phyloP scores from a whole-genome alignment of 2,797 vertebrate species.

The Eutrigla gurnardus region DNA sequence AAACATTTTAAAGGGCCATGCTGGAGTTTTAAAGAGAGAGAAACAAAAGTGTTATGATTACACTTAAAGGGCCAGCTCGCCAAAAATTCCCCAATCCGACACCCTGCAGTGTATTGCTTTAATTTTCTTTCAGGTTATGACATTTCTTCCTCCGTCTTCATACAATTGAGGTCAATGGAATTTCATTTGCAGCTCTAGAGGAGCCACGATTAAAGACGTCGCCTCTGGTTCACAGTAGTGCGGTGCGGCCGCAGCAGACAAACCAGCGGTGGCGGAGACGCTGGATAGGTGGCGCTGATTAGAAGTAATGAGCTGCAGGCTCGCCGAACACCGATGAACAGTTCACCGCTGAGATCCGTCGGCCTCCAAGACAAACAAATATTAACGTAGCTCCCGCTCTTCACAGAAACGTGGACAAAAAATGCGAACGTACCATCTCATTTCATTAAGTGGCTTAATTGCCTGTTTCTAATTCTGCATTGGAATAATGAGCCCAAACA shows the following conservation, averaged over 20 bases:
- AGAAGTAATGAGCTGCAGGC: slow-evolving; percentile 28
- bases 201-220: background rate
- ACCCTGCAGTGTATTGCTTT: background rate
- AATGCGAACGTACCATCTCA: background rate
- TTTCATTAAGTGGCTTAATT: slow-evolving; percentile 27
- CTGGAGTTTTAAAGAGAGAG: background rate
- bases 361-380: slow-evolving; percentile 3
- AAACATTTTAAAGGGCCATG: background rate
- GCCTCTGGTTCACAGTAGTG: slow-evolving; percentile 7
- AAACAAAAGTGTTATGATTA: background rate
- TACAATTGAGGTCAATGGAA: background rate
- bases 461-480: background rate
- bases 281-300: slow-evolving; percentile 19
- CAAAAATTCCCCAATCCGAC: background rate
- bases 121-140: background rate
- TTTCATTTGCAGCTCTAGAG: background rate
- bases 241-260: background rate
- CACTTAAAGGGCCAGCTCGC: background rate
- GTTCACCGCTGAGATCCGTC: slow-evolving; percentile 7
- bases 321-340: background rate
- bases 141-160: background rate
- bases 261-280: background rate
- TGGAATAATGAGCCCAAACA: background rate
- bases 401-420: background rate
- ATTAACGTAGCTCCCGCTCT: background rate